phyloP scores from a whole-genome alignment of 2,888 invertebrate species.

The Acanthosepion esculentum region DNA sequence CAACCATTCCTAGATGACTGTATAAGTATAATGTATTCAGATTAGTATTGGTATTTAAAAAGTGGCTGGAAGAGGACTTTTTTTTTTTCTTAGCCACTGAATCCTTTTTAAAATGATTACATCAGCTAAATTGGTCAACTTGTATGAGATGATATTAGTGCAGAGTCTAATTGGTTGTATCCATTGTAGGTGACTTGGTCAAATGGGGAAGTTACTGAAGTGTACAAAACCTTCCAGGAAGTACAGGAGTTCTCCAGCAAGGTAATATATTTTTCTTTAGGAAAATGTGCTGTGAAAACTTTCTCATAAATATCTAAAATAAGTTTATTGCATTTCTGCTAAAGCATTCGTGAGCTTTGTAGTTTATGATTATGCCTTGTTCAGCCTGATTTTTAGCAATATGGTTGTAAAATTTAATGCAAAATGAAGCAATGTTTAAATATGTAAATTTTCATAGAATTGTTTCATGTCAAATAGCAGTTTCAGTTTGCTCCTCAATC shows the following conservation, averaged over 20 bases:
- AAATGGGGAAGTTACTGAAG: conserved; percentile 67
- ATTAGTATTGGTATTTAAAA: no score
- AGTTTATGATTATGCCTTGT: neutral
- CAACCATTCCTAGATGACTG: no score
- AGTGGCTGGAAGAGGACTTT: no score
- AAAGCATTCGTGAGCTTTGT: neutral
- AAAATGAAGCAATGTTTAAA: neutral
- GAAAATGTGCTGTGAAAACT: neutral
- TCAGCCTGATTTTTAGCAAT: neutral
- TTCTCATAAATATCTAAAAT: neutral
- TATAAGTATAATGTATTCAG: no score
- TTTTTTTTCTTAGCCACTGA: no score
- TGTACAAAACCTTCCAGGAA: conserved; percentile 69
- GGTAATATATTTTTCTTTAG: conserved; percentile 57
- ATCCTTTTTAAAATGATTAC: no score
- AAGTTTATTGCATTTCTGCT: neutral
- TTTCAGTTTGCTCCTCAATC: no score
- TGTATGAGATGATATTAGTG: neutral
- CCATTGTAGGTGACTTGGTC: conserved; percentile 71
- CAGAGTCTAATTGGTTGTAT: conserved; percentile 36
- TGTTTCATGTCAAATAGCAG: no score
- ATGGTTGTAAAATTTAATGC: neutral
- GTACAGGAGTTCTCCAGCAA: conserved; percentile 68
- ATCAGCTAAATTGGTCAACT: no score
- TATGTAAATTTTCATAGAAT: no score